Percentiles rank a stretch among this genome's conserved stretches.
Conservation (phyloP, 1,140 invertebrate genomes). For the Drosophila orosa region DNA sequence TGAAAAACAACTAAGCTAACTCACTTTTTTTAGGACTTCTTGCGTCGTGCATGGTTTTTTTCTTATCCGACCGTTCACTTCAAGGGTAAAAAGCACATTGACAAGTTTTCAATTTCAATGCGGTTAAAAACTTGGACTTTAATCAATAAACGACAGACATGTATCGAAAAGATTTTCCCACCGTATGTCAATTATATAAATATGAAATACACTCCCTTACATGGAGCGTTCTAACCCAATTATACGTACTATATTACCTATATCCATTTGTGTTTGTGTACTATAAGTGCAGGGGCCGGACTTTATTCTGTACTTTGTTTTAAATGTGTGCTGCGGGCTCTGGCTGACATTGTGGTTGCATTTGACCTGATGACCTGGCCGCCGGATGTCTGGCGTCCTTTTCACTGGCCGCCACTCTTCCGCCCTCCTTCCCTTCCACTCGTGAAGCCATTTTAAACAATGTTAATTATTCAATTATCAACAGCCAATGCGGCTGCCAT, state of each 20-base stretch:
- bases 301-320: constrained; percentile 20
- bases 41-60: constrained; percentile 41
- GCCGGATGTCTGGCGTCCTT: constrained; percentile 38
- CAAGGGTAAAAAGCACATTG: constrained; percentile 53
- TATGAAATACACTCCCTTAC: constrained; percentile 31
- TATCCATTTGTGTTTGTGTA: constrained; percentile 13
- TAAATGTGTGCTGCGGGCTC: constrained; percentile 54
- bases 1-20: neutral
- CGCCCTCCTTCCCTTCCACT: constrained; percentile 6
- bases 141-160: constrained; percentile 75
- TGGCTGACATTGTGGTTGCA: constrained; percentile 78
- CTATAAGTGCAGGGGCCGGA: neutral
- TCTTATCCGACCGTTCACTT: constrained; percentile 39
- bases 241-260: constrained; percentile 28
- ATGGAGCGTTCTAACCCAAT: constrained; percentile 56
- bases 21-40: constrained; percentile 46
- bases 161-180: constrained; percentile 70
- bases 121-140: constrained; percentile 33
- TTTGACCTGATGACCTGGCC: constrained; percentile 75
- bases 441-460: constrained; percentile 72
- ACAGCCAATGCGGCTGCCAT: constrained; percentile 66
- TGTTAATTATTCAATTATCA: constrained; percentile 83
- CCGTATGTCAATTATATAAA: constrained; percentile 69
- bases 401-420: constrained; percentile 5
- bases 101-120: constrained; percentile 51